Base-by-base conservation (phyloP, 2,797 vertebrate genomes). In the Ciconia nigra region DNA sequence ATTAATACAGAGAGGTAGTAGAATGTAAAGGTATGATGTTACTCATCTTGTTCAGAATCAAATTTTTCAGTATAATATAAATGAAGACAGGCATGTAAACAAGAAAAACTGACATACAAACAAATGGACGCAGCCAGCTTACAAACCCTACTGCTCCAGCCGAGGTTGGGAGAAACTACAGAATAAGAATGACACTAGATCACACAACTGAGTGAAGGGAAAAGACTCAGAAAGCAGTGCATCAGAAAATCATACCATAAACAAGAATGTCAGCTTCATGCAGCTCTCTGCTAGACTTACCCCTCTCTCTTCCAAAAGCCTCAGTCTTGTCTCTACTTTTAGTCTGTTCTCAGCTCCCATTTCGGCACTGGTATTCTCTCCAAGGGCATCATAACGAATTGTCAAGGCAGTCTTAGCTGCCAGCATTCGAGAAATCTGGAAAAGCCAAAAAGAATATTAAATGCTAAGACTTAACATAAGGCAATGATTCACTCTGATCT, bases 381-480 rank as follows among this genome's bases (percentile, higher is more conserved):
- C 99, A 37, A 99, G 98, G 6, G 99, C 99, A 71, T 99, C 99
- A 1, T 99, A 99, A 63, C 99, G 98, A 90, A 99, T 98, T 54
- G 99, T 99, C 94, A 99, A 97, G 11, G 99, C 93, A 1, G 99
- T 98, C 97, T 99, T 99, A 49, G 99, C 99, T 55, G 99, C 99
- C 88, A 99, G 97, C 99, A 99, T 99, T 91, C 99, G 99, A 97
- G 99, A 99, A 96, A 99, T 99, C 99, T 99, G 96, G 62, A 33
- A 89, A 70, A 93, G 42, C 57, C 92, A 65, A 93, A 67, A 62
- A 89, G 13, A 95, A 33, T 66, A 83, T 89, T 76, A 90, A 96
- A 93, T 51, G 58, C 33, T 70, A 81, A 83, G 49, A 59, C 39
- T 87, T 61, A 87, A 73, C 57, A 69, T 54, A 92, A 83, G 82